Evolutionary conservation across 2,888 invertebrate species (phyloP).

Genomic region (Thelaira solivaga): DNA sequence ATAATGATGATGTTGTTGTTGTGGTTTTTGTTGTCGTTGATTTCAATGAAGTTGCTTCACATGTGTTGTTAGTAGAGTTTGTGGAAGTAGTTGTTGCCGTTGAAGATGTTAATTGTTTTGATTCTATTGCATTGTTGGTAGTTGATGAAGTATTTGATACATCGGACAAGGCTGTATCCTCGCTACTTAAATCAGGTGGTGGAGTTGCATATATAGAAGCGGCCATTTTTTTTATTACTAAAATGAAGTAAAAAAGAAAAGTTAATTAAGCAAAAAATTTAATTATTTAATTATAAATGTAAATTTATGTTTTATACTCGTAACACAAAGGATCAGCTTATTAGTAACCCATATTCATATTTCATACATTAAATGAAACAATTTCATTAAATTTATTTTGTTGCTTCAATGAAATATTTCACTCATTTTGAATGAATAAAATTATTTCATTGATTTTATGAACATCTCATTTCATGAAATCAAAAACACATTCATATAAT

Average conservation of each 20-base stretch:
- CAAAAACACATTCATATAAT: no score
- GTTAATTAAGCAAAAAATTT: slow-evolving; percentile 46
- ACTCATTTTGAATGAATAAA: no score
- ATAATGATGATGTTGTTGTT: slow-evolving; percentile 5
- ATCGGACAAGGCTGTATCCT: slow-evolving; percentile 77
- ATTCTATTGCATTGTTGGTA: slow-evolving; percentile 53
- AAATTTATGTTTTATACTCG: background rate
- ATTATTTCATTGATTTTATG: no score
- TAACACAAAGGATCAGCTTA: background rate
- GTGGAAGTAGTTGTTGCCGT: slow-evolving; percentile 31
- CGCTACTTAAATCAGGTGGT: slow-evolving; percentile 77
- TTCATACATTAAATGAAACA: no score
- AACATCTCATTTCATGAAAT: no score
- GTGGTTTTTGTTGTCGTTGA: background rate
- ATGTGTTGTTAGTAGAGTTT: background rate
- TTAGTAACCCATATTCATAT: no score
- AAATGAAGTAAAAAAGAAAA: slow-evolving; percentile 8
- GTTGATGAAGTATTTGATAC: slow-evolving; percentile 74
- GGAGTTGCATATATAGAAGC: slow-evolving; percentile 78
- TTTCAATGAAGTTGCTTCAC: slow-evolving; percentile 15
- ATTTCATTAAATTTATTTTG: background rate
- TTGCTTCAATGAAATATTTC: no score
- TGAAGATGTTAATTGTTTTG: slow-evolving; percentile 26
- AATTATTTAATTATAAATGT: slow-evolving; percentile 44
- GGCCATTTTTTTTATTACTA: slow-evolving; percentile 77